A percentile compares a stretch with the other conserved stretches of the same genome.
phyloP scores from a whole-genome alignment of 2,888 invertebrate species.

The Chrysolina americana region DNA sequence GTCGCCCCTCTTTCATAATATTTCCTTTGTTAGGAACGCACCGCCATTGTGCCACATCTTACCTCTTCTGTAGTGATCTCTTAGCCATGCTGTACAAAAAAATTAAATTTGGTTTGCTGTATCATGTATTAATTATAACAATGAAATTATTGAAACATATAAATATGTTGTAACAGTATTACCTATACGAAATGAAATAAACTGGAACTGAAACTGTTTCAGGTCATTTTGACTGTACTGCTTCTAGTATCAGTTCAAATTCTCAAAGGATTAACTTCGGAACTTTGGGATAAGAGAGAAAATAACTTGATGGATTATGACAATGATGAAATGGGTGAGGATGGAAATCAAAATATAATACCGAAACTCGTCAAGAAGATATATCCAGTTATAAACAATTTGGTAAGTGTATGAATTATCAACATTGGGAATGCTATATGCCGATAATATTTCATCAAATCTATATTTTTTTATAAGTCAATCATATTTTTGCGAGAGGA shows the following conservation, averaged over 20 bases:
- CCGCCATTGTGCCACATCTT: neutral
- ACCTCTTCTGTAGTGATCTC: slow-evolving; percentile 13
- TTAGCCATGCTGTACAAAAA: too few relatives aligned
- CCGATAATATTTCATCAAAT: too few relatives aligned
- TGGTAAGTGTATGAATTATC: neutral
- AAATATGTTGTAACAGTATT: too few relatives aligned
- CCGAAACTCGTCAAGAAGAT: slow-evolving; percentile 2
- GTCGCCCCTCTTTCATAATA: slow-evolving; percentile 3
- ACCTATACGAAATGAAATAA: too few relatives aligned
- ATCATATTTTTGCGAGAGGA: too few relatives aligned
- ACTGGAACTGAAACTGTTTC: too few relatives aligned
- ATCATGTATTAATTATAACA: too few relatives aligned
- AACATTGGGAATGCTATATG: too few relatives aligned
- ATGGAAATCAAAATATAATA: neutral
- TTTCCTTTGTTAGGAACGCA: slow-evolving; percentile 7
- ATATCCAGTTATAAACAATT: neutral
- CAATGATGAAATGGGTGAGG: neutral
- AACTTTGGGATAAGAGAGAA: neutral
- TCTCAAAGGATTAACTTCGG: neutral
- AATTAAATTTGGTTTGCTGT: too few relatives aligned
- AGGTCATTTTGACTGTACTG: slow-evolving; percentile 5
- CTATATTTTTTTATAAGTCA: too few relatives aligned
- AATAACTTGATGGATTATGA: neutral
- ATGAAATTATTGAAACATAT: too few relatives aligned
- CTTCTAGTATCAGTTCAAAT: neutral